Conservation (phyloP, 2,113 vertebrate genomes). For the Myiopsitta monachus region DNA sequence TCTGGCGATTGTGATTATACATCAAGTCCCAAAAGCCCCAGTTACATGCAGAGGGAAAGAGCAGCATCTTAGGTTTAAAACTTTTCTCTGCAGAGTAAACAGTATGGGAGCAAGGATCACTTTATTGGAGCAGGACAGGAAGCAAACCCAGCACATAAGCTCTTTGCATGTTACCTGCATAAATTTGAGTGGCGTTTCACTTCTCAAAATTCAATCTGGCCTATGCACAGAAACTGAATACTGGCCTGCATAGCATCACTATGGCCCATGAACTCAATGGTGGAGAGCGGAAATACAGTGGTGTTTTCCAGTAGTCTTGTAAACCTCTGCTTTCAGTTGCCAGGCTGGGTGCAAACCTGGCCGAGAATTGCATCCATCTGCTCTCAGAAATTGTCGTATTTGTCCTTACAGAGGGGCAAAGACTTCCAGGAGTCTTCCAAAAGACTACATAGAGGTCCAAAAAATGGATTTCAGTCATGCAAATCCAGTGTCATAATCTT, state of each 20-base stretch:
- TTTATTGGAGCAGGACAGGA: neutral
- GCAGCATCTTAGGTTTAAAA: neutral
- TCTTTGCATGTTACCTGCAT: neutral
- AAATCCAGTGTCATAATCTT: neutral
- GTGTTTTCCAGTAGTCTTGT: neutral
- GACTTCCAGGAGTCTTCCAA: neutral
- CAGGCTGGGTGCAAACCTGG: neutral
- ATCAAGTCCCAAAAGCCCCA: neutral
- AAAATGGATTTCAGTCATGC: neutral
- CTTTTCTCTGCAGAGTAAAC: neutral
- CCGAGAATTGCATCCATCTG: neutral
- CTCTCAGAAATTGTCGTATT: neutral
- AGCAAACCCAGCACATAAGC: neutral
- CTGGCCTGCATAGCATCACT: neutral
- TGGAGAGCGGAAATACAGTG: neutral
- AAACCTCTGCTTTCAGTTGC: neutral
- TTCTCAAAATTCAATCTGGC: neutral
- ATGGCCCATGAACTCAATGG: neutral
- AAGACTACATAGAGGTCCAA: neutral
- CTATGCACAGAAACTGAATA: neutral
- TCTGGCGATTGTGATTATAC: neutral
- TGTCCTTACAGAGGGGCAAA: neutral
- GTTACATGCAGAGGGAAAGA: neutral
- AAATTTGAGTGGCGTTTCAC: neutral
- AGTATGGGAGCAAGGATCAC: neutral